Evolutionary conservation across 2,888 invertebrate species (phyloP).

Genomic region (Cephus runcator): DNA sequence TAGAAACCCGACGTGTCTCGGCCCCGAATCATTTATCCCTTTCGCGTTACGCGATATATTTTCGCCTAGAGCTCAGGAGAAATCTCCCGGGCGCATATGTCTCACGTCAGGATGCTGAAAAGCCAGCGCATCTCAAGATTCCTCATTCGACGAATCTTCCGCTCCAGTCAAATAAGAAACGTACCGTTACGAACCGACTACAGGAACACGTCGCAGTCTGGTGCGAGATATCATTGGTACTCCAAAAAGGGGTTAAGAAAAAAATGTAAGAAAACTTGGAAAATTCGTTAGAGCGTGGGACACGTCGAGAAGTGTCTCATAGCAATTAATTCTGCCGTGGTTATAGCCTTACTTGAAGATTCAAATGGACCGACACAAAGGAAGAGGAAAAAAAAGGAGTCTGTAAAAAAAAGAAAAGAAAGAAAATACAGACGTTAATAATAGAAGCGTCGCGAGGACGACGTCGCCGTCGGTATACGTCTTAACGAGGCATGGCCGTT

Average conservation of each 20-base stretch:
- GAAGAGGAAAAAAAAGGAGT: not conserved
- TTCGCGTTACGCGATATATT: not conserved
- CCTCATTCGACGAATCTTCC: not conserved
- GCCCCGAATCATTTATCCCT: not conserved
- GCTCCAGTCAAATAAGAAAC: not conserved
- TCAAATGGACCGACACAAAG: not conserved
- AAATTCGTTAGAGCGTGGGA: conserved; percentile 41
- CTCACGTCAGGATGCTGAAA: not conserved
- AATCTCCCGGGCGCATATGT: not conserved
- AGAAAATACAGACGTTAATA: not conserved
- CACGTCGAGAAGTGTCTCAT: conserved; percentile 26
- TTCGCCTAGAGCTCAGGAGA: not conserved
- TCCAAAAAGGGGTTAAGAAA: not conserved
- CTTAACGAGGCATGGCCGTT: conserved; percentile 59
- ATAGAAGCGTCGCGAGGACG: not conserved
- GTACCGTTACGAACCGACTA: not conserved
- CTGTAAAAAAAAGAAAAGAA: not conserved
- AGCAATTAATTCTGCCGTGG: conserved; percentile 57
- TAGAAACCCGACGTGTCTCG: not conserved
- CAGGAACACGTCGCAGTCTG: not conserved
- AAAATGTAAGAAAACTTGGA: not conserved
- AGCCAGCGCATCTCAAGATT: not conserved
- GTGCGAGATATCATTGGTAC: not conserved
- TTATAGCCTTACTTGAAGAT: conserved; percentile 37
- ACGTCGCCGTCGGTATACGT: conserved; percentile 26